Evolutionary conservation across 2,113 vertebrate genomes (phyloP).

Genomic region (Myodes glareolus): DNA sequence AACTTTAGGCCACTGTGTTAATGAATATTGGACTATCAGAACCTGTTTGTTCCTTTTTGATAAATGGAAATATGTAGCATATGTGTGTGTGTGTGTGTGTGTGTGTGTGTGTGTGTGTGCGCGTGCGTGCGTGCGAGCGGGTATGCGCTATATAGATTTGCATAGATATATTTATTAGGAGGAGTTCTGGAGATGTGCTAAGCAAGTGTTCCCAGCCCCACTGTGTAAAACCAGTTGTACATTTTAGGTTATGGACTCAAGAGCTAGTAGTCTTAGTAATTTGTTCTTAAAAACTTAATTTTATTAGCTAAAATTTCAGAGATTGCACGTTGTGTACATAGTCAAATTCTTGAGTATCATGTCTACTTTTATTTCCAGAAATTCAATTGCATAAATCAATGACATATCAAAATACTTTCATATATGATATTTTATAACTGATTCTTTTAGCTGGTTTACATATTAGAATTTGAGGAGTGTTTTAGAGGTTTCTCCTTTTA

Average conservation of each 20-base stretch:
- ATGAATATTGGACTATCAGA: background rate
- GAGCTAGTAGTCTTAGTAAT: conserved; percentile 16
- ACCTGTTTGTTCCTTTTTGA: conserved; percentile 18
- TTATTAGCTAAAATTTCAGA: conserved; percentile 40
- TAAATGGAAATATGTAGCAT: conserved; percentile 29
- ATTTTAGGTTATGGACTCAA: conserved; percentile 35
- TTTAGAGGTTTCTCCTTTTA: conserved; percentile 28
- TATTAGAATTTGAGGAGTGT: conserved; percentile 36
- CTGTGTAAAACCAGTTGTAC: background rate
- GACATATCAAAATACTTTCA: background rate
- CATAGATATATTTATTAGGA: background rate
- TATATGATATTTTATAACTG: conserved; percentile 8
- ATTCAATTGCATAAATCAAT: background rate
- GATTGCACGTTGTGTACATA: background rate
- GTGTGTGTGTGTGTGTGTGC: too few relatives aligned
- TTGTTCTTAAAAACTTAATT: conserved; percentile 13
- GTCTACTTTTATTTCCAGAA: conserved; percentile 45
- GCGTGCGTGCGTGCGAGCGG: too few relatives aligned
- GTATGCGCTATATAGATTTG: too few relatives aligned
- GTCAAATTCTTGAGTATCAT: conserved; percentile 25
- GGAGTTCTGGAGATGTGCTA: background rate
- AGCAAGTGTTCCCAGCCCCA: background rate
- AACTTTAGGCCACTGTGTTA: background rate
- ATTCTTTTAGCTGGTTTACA: background rate
- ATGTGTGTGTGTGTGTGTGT: background rate